Evolutionary conservation across 1,140 invertebrate genomes (phyloP).

Genomic region (Polypedilum vanderplanki): DNA sequence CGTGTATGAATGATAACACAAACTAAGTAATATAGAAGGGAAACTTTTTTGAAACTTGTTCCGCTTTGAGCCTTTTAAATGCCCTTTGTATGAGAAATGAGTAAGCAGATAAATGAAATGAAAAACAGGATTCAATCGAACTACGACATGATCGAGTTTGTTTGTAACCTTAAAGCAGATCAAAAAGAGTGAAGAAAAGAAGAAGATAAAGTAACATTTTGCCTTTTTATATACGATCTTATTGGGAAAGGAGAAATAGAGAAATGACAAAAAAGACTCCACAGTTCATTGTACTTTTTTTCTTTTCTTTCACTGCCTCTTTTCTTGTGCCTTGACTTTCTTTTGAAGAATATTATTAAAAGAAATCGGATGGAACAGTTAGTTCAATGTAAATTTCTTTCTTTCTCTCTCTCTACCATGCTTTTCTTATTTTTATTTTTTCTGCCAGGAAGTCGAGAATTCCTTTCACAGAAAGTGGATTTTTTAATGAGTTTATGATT

Average conservation of each 20-base stretch:
- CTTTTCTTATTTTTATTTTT: not conserved
- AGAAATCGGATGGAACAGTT: slow-evolving; percentile 17
- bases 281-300: slow-evolving; percentile 26
- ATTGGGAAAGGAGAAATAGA: slow-evolving; percentile 27
- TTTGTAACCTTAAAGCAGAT: not conserved
- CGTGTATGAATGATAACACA: not conserved
- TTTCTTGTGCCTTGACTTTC: not conserved
- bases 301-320: slow-evolving; percentile 12
- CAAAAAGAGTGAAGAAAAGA: not conserved
- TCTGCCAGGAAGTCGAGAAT: slow-evolving; percentile 10
- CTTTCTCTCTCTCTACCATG: not conserved
- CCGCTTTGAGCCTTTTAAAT: not conserved
- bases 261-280: slow-evolving; percentile 24
- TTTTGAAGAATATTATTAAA: slow-evolving; percentile 20
- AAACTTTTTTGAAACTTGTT: not conserved
- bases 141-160: not conserved
- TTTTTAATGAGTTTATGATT: slow-evolving; percentile 14
- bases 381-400: slow-evolving; percentile 14
- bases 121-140: slow-evolving; percentile 1
- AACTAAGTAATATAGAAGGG: not conserved
- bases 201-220: slow-evolving; percentile 5
- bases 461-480: slow-evolving; percentile 17
- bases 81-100: not conserved
- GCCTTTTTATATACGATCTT: not conserved
- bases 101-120: not conserved